These are phyloP conservation scores for Metallyticus violacea DNA, from an alignment of 2,888 invertebrate species.

Conservation along the genomic window DNA sequence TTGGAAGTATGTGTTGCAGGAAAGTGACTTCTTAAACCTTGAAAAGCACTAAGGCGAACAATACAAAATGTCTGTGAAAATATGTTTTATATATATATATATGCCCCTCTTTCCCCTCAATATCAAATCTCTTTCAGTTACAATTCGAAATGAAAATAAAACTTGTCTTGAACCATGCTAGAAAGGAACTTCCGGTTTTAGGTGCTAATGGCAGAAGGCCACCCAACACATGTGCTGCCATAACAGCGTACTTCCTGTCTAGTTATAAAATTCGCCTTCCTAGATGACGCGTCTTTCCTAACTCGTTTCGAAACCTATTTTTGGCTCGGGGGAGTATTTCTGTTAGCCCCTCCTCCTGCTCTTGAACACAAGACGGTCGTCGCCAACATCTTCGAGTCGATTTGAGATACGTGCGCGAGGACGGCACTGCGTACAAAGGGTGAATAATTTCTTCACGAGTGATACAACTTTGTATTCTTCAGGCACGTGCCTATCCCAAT, in stretches of 20 bases:
- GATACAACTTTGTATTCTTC: neutral
- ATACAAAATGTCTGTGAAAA: no score
- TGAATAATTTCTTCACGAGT: neutral
- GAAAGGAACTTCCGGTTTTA: neutral
- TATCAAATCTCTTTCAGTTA: no score
- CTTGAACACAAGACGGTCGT: neutral
- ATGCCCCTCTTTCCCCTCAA: no score
- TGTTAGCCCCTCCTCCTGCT: slow-evolving; percentile 1
- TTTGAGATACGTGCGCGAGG: no score
- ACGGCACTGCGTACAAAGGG: neutral
- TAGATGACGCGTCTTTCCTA: neutral
- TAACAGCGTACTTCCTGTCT: neutral
- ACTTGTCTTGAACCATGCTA: no score
- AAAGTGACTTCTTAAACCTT: no score
- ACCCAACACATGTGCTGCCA: neutral
- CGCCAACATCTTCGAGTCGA: no score
- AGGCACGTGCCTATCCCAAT: neutral
- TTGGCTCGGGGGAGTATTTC: slow-evolving; percentile 32
- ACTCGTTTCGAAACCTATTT: slow-evolving; percentile 19
- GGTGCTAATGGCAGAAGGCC: no score
- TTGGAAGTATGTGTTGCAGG: no score
- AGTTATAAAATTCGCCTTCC: neutral
- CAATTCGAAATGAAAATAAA: no score
- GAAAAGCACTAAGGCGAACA: no score
- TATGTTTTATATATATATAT: no score